phyloP scores from a whole-genome alignment of 1,140 invertebrate species.

The Cydia strobilella region DNA sequence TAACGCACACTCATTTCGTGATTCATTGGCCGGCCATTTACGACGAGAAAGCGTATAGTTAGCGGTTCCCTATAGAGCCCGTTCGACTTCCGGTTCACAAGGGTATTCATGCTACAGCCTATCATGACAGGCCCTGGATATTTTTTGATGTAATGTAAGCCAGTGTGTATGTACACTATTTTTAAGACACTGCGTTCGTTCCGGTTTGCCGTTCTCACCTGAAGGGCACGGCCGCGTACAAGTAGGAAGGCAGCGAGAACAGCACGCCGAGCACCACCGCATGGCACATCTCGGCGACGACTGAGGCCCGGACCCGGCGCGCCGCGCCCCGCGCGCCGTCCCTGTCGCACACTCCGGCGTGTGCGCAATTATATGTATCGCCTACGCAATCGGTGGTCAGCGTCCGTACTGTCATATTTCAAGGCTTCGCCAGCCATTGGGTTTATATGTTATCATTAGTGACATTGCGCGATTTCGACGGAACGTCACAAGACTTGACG shows the following conservation, averaged over 20 bases:
- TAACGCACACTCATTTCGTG: constrained; percentile 6
- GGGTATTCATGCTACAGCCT: constrained; percentile 1
- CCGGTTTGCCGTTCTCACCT: constrained; percentile 54
- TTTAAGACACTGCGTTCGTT: constrained; percentile 12
- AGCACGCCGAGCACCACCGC: constrained; percentile 71
- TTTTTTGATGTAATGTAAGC: background rate
- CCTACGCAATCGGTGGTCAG: constrained; percentile 34
- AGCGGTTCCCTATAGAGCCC: constrained; percentile 20
- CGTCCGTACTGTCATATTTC: constrained; percentile 16
- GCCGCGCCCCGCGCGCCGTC: constrained; percentile 30
- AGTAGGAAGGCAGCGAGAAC: constrained; percentile 70
- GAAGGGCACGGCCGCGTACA: constrained; percentile 72
- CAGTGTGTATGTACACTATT: background rate
- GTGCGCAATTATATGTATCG: constrained; percentile 34
- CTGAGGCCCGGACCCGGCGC: constrained; percentile 36
- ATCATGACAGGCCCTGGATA: background rate
- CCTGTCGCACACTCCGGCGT: constrained; percentile 29
- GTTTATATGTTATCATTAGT: constrained; percentile 12
- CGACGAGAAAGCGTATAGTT: constrained; percentile 24
- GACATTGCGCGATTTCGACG: background rate
- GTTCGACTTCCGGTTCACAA: constrained; percentile 18
- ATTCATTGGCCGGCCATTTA: constrained; percentile 36
- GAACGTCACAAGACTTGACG: background rate
- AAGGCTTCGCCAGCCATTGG: background rate
- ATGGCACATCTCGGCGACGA: constrained; percentile 66